These are phyloP conservation scores for Pyrrhura leucotis DNA, from an alignment of 2,797 vertebrate species.

Conservation along the genomic window DNA sequence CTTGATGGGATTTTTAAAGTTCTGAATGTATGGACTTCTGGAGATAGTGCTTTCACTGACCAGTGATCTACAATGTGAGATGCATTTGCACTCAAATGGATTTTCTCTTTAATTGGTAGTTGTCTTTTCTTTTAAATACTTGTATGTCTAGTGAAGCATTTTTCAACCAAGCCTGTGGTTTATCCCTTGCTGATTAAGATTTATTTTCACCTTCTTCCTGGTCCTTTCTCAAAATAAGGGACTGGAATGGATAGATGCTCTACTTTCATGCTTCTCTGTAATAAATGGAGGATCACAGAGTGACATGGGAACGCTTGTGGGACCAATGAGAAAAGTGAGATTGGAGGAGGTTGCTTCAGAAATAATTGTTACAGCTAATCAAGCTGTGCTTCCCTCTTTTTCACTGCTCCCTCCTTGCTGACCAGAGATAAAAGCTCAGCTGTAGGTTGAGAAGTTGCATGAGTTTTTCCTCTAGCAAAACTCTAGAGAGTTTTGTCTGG, in stretches of 20 bases:
- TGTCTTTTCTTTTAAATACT: neutral
- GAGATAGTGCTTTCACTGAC: neutral
- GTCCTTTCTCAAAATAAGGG: neutral
- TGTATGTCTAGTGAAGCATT: neutral
- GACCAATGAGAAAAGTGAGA: neutral
- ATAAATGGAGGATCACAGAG: neutral
- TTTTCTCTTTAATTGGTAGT: neutral
- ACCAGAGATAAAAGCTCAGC: neutral
- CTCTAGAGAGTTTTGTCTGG: neutral
- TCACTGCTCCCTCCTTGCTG: neutral
- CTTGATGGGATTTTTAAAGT: neutral
- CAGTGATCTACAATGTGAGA: neutral
- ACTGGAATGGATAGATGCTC: neutral
- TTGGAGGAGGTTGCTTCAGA: neutral
- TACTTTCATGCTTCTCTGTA: neutral
- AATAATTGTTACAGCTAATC: neutral
- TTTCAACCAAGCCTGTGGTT: neutral
- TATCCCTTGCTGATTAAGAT: neutral
- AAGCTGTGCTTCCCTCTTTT: neutral
- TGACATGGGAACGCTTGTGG: fast-evolving
- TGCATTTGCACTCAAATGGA: neutral
- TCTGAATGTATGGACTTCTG: neutral
- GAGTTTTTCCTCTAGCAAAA: neutral
- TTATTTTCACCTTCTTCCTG: neutral
- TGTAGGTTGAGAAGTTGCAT: neutral